Base-by-base conservation (phyloP, 2,797 vertebrate genomes). In the Enteromius viviparus region DNA sequence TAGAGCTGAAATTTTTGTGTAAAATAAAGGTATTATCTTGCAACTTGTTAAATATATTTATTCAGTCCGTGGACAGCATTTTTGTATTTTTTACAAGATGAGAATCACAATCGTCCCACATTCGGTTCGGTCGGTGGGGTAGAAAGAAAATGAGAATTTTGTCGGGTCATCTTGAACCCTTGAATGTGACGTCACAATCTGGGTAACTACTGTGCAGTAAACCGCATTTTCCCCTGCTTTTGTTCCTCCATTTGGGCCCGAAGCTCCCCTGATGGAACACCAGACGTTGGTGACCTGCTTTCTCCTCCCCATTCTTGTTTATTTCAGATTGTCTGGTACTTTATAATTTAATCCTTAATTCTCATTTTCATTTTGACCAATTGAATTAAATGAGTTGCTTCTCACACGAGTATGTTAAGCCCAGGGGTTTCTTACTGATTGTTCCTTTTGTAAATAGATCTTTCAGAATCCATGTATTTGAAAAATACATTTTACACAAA, bases 31-130 rank as follows among this genome's bases (percentile, higher is more conserved):
- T 96, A 95, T 94, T 94, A 94, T 96, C 95, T 96, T 96, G 95
- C 95, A 93, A 96, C 95, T 96, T 97, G 96, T 96, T 95, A 95
- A 97, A 96, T 97, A 96, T 97, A 97, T 96, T 97, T 96, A 97
- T 97, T 96, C 95, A 96, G 94, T 95, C 94, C 92, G 95, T 96
- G 95, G 94, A 96, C 94, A 93, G 95, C 71, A 12, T 96, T 96
- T 96, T 96, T 96, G 94, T 96, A 94, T 96, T 96, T 96, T 96
- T 96, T 93, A 96, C 95, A 95, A 95, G 94, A 95, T 95, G 92
- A 94, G 94, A 94, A 94, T 70, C 88, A 90, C 84, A 85, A 80
- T 82, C 82, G 87, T 88, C 88, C 88, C 88, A 80, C 29, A 8
- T 88, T 85, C 62, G 70, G 76, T 90, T 87, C 55, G 79, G 83